These are phyloP conservation scores for Tetrax tetrax DNA, from an alignment of 2,113 vertebrate genomes.

Conservation along the genomic window DNA sequence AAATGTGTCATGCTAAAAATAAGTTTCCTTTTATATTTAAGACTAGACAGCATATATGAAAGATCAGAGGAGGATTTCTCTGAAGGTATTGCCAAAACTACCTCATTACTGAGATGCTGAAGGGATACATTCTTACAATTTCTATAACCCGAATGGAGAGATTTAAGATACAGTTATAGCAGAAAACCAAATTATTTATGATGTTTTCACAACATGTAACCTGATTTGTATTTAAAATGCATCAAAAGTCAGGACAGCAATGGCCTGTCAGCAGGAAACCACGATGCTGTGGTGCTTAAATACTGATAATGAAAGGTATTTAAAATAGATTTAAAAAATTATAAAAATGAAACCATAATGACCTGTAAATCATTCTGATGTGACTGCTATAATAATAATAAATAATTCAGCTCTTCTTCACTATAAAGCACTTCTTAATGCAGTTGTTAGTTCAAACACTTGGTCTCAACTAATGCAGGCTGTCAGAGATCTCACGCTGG, in stretches of 20 bases:
- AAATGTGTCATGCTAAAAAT: neutral
- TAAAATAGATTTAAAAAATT: neutral
- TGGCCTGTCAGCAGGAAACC: neutral
- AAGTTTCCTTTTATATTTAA: constrained; percentile 1
- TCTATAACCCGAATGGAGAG: neutral
- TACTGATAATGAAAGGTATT: neutral
- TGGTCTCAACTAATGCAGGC: neutral
- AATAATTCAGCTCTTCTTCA: neutral
- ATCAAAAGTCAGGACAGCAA: neutral
- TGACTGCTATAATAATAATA: neutral
- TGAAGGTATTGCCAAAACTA: neutral
- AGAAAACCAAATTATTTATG: constrained; percentile 30
- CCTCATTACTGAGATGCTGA: neutral
- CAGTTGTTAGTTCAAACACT: neutral
- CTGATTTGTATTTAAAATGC: neutral
- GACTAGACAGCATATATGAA: neutral
- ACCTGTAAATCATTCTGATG: neutral
- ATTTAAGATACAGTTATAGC: neutral
- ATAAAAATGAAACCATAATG: neutral
- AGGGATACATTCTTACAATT: neutral
- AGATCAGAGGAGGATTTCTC: constrained; percentile 25
- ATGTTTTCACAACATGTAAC: constrained; percentile 2
- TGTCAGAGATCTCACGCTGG: neutral
- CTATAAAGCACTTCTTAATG: neutral
- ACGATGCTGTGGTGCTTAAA: neutral